Conservation (phyloP, 2,888 invertebrate genomes). For the Campaea margaritaria region DNA sequence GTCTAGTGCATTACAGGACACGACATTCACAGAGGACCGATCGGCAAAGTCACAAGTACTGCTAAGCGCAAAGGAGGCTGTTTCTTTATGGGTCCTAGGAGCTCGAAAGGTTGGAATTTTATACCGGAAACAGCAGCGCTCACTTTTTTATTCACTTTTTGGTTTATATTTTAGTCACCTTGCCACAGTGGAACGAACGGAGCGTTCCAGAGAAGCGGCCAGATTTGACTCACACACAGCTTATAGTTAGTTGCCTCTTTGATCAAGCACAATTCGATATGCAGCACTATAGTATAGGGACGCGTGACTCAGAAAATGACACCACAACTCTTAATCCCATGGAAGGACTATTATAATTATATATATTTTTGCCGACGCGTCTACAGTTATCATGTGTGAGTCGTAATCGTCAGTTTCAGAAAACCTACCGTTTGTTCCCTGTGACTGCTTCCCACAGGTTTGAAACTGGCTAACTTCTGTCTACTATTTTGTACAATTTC, state of each 20-base stretch:
- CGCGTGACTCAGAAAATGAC: too few species aligned
- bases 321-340: too few species aligned
- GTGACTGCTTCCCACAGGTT: slow-evolving; percentile 23
- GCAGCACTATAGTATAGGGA: too few species aligned
- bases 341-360: too few species aligned
- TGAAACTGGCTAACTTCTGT: slow-evolving; percentile 37
- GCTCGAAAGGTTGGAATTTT: slow-evolving; percentile 93
- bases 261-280: too few species aligned
- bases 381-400: background rate
- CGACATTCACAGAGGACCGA: slow-evolving; percentile 88
- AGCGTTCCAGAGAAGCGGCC: slow-evolving; percentile 49
- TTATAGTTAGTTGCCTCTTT: too few species aligned
- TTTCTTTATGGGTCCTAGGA: slow-evolving; percentile 97
- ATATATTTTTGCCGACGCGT: background rate
- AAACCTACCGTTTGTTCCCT: slow-evolving; percentile 25
- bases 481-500: slow-evolving; percentile 8
- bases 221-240: too few species aligned
- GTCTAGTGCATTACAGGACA: slow-evolving; percentile 88
- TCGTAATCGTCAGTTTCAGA: slow-evolving; percentile 38
- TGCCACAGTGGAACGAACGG: slow-evolving; percentile 33
- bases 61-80: slow-evolving; percentile 97
- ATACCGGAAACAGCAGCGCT: slow-evolving; percentile 60
- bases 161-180: slow-evolving; percentile 42
- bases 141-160: slow-evolving; percentile 59
- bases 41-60: slow-evolving; percentile 91